Percentiles rank a stretch among this genome's conserved stretches.
phyloP scores from a whole-genome alignment of 2,113 vertebrate species.

The Podarcis raffonei region DNA sequence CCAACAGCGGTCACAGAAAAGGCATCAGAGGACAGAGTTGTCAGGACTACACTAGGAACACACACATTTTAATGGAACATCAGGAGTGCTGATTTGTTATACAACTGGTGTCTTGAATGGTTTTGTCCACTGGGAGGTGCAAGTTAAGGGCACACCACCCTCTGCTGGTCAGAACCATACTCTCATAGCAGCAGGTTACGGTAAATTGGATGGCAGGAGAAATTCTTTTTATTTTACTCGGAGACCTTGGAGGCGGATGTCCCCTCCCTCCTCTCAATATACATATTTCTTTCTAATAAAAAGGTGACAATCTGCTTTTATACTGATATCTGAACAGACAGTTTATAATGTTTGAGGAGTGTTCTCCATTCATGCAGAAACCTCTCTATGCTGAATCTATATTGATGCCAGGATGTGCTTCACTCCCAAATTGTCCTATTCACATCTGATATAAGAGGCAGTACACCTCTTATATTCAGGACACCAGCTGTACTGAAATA shows the following conservation, averaged over 20 bases:
- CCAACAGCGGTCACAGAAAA: neutral
- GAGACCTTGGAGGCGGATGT: fast-evolving
- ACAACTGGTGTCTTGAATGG: neutral
- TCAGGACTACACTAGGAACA: neutral
- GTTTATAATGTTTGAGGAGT: neutral
- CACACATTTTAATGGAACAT: neutral
- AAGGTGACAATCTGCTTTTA: neutral
- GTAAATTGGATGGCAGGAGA: neutral
- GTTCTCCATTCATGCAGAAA: neutral
- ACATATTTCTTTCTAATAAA: neutral
- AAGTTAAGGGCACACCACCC: constrained; percentile 45
- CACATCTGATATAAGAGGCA: neutral
- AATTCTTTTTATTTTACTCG: neutral
- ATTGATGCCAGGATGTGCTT: neutral
- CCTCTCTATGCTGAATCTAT: neutral
- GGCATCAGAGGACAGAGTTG: neutral
- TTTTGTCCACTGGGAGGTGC: neutral
- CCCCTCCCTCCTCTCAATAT: neutral
- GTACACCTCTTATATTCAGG: too few species aligned
- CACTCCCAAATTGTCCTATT: neutral
- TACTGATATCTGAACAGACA: fast-evolving
- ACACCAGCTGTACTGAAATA: neutral
- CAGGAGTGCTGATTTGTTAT: too few species aligned
- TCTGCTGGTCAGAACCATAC: constrained; percentile 48
- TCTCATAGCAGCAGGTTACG: neutral